Evolutionary conservation across 2,797 vertebrate genomes (phyloP), one percentile per base, ranked within the genome.

Genomic region (Rhyacichthys aspro): DNA sequence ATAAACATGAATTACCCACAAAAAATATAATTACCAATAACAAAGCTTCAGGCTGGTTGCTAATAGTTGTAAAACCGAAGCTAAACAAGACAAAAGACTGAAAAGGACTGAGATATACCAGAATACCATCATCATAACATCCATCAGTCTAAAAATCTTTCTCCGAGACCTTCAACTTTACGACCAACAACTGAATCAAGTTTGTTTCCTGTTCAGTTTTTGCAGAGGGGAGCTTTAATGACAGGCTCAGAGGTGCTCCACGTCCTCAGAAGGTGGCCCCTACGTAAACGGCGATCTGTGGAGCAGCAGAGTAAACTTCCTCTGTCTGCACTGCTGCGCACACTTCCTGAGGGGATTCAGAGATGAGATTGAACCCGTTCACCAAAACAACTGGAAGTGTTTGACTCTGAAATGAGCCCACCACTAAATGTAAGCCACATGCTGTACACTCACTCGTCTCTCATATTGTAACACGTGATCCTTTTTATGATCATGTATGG

Each of bases 261-360:
- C 70, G 67, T 75, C 64, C 61, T 63, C 37, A 48, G 52, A 50
- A 73, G 71, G 82, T 57, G 79, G 79, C 84, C 83, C 82, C 88
- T 87, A 79, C 79, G 76, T 80, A 90, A 92, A 90, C 88, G 91
- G 66, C 36, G 67, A 84, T 84, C 78, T 80, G 70, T 75, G 83
- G 67, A 80, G 70, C 85, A 62, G 72, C 74, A 74, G 81, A 70
- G 63, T 89, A 83, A 86, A 89, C 84, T 87, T 91, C 86, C 86
- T 86, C 59, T 82, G 78, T 74, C 75, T 78, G 82, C 84, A 82
- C 76, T 75, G 74, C 64, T 85, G 84, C 85, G 71, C 79, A 85
- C 79, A 76, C 81, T 90, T 90, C 88, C 90, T 89, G 78, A 72
- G 78, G 79, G 85, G 79, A 79, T 76, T 72, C 67, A 74, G 58